These are phyloP conservation scores for Orchestes rusci DNA, from an alignment of 2,888 invertebrate genomes.

Conservation along the genomic window DNA sequence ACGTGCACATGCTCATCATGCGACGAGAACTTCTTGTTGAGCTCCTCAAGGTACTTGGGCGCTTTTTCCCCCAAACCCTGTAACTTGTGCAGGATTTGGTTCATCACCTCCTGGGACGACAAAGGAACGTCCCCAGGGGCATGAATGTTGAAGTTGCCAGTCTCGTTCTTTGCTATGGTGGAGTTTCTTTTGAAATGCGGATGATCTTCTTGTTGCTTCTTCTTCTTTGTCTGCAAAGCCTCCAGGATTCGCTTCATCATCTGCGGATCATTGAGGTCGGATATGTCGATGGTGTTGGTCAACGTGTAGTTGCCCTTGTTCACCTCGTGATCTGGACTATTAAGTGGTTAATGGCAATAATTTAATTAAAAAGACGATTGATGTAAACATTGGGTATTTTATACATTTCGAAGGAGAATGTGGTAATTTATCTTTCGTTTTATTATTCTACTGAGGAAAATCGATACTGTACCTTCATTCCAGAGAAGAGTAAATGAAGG, in stretches of 20 bases:
- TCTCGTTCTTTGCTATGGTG: conserved; percentile 45
- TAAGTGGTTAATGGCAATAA: too few relatives aligned
- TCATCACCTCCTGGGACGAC: conserved; percentile 51
- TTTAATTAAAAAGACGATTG: too few relatives aligned
- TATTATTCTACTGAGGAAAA: too few relatives aligned
- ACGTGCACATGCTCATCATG: conserved; percentile 21
- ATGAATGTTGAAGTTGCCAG: conserved; percentile 34
- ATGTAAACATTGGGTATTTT: too few relatives aligned
- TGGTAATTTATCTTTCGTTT: too few relatives aligned
- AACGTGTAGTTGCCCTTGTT: conserved; percentile 28
- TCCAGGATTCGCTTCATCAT: conserved; percentile 36
- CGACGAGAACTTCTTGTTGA: conserved; percentile 45
- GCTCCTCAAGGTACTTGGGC: conserved; percentile 47
- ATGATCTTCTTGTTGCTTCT: conserved; percentile 40
- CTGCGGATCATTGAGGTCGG: conserved; percentile 39
- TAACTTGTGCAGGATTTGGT: conserved; percentile 52
- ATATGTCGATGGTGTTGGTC: conserved; percentile 24
- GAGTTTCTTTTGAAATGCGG: conserved; percentile 48
- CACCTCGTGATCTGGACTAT: conserved; percentile 44
- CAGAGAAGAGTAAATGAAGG: too few relatives aligned
- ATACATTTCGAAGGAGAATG: too few relatives aligned
- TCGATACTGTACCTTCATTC: too few relatives aligned
- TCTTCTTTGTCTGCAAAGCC: conserved; percentile 30
- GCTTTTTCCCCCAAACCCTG: conserved; percentile 53
- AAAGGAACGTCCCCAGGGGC: conserved; percentile 32